phyloP scores from a whole-genome alignment of 2,888 invertebrate genomes.

The Bombylius major region DNA sequence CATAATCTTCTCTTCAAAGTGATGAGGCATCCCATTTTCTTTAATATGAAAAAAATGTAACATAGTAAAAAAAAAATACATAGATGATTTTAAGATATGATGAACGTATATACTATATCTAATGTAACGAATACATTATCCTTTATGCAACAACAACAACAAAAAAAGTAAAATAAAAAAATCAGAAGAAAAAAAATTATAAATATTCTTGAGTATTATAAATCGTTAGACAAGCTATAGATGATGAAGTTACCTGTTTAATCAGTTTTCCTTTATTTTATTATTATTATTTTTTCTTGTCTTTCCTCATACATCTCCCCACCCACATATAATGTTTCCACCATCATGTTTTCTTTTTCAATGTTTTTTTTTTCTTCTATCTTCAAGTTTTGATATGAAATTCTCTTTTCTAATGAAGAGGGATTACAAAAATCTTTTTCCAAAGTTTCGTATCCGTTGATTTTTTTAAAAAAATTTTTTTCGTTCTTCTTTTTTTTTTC shows the following conservation, averaged over 20 bases:
- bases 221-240: too few species aligned
- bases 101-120: too few species aligned
- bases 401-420: constrained; percentile 4
- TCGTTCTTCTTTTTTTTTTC: background rate
- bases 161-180: too few species aligned
- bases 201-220: too few species aligned
- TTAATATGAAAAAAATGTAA: too few species aligned
- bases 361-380: background rate
- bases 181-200: too few species aligned
- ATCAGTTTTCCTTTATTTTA: background rate
- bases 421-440: background rate
- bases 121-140: too few species aligned
- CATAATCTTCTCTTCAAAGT: too few species aligned
- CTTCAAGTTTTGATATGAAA: background rate
- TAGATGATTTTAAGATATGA: too few species aligned
- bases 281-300: background rate
- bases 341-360: background rate
- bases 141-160: too few species aligned
- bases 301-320: background rate
- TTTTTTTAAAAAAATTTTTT: background rate
- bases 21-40: too few species aligned
- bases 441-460: background rate
- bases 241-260: constrained; percentile 5
- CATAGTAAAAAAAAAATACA: too few species aligned
- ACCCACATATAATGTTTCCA: background rate